These are phyloP conservation scores for Monopterus albus DNA, from an alignment of 2,113 vertebrate genomes.

Conservation along the genomic window DNA sequence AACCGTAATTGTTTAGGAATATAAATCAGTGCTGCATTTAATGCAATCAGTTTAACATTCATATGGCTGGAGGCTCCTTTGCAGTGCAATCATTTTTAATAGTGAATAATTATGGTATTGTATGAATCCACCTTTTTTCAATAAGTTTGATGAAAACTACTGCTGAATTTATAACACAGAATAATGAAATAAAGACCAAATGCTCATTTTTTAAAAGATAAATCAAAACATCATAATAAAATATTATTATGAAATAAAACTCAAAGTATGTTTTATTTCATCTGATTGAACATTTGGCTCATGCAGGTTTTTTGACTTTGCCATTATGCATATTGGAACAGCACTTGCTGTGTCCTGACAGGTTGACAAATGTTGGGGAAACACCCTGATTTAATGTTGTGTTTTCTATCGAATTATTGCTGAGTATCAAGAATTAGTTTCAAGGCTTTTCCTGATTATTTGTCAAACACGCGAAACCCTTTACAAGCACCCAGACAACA, in stretches of 20 bases:
- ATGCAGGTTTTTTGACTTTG: slow-evolving; percentile 34
- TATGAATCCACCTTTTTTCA: slow-evolving; percentile 17
- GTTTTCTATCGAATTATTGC: slow-evolving; percentile 77
- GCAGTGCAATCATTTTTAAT: slow-evolving; percentile 40
- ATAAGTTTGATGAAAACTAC: neutral
- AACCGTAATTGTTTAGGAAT: slow-evolving; percentile 58
- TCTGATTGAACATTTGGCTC: slow-evolving; percentile 26
- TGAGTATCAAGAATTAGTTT: slow-evolving; percentile 64
- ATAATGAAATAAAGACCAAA: neutral
- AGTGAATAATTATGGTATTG: slow-evolving; percentile 21
- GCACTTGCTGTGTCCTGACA: slow-evolving; percentile 70
- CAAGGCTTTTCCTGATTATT: slow-evolving; percentile 57
- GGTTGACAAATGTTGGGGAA: slow-evolving; percentile 76
- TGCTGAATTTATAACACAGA: neutral
- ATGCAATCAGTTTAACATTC: slow-evolving; percentile 59
- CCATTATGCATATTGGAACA: slow-evolving; percentile 51
- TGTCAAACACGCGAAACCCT: slow-evolving; percentile 53
- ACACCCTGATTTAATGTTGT: slow-evolving; percentile 73
- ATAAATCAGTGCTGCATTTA: slow-evolving; percentile 58
- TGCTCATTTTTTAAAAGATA: neutral
- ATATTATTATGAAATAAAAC: slow-evolving; percentile 4
- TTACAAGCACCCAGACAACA: slow-evolving; percentile 41
- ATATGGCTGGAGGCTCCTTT: slow-evolving; percentile 24
- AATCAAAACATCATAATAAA: slow-evolving; percentile 1
- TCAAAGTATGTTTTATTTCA: slow-evolving; percentile 1